A percentile compares a stretch with the other conserved stretches of the same genome.
Evolutionary conservation across 2,113 vertebrate genomes (phyloP).

Genomic region (Melospiza melodia): DNA sequence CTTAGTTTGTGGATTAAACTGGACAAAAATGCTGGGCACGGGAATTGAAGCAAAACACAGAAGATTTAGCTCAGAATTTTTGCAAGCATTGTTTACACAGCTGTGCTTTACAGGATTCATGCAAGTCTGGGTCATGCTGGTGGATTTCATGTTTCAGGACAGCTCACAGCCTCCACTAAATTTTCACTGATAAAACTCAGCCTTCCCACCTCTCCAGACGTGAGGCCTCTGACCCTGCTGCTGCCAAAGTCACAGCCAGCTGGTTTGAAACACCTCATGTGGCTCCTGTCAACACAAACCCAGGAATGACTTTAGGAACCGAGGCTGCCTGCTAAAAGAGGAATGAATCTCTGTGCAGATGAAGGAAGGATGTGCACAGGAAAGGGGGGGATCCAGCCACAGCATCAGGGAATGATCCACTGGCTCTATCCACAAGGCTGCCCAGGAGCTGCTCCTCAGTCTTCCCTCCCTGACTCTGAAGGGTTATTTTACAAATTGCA

Average conservation of each 20-base stretch:
- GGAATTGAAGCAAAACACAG: neutral
- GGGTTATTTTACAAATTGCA: constrained; percentile 18
- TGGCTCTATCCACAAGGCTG: neutral
- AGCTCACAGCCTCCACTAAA: neutral
- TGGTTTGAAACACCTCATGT: fast-evolving
- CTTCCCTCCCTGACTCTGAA: neutral
- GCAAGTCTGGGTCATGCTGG: neutral
- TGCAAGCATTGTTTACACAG: neutral
- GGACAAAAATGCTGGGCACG: neutral
- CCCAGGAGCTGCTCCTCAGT: neutral
- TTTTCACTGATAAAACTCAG: neutral
- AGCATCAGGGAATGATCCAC: fast-evolving
- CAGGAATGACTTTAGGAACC: neutral
- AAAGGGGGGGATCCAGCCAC: neutral
- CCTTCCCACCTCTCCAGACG: neutral
- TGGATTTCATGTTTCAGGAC: neutral
- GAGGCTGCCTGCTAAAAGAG: neutral
- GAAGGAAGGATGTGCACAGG: neutral
- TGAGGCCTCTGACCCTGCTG: neutral
- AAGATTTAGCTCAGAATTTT: neutral
- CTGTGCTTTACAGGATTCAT: neutral
- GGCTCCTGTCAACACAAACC: neutral
- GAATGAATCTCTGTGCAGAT: neutral
- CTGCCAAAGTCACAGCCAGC: neutral
- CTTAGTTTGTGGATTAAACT: neutral